These are phyloP conservation scores for Atrina japonica DNA, from an alignment of 2,888 invertebrate genomes.

Conservation along the genomic window DNA sequence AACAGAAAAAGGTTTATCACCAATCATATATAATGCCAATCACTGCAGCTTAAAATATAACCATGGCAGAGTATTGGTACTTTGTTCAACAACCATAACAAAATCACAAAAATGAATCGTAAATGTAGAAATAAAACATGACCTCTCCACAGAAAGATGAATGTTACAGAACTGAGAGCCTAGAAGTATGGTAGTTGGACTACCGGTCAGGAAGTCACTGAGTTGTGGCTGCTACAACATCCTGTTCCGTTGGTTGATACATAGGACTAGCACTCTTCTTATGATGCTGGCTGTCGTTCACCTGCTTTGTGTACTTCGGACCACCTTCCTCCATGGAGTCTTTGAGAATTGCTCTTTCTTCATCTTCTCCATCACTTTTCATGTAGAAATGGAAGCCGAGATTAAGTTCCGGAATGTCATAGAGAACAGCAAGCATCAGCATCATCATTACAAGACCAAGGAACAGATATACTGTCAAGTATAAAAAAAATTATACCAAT, in stretches of 20 bases:
- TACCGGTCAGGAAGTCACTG: too few relatives aligned
- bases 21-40: too few relatives aligned
- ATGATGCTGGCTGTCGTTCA: constrained; percentile 58
- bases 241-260: constrained; percentile 30
- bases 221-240: constrained; percentile 12
- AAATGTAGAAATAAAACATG: too few relatives aligned
- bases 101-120: too few relatives aligned
- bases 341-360: constrained; percentile 58
- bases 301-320: constrained; percentile 71
- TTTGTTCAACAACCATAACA: too few relatives aligned
- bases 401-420: constrained; percentile 94
- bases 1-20: too few relatives aligned
- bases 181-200: too few relatives aligned
- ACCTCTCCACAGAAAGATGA: too few relatives aligned
- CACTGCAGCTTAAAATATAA: too few relatives aligned
- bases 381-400: constrained; percentile 89
- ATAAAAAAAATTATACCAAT: neutral
- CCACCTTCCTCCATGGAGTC: constrained; percentile 55
- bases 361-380: constrained; percentile 83
- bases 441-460: constrained; percentile 91
- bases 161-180: too few relatives aligned
- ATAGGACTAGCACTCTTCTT: constrained; percentile 18
- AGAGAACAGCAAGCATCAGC: constrained; percentile 91
- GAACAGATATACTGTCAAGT: constrained; percentile 87
- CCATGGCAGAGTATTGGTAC: too few relatives aligned